Evolutionary conservation across 2,797 vertebrate genomes (phyloP).

Genomic region (Myotis vivesi): DNA sequence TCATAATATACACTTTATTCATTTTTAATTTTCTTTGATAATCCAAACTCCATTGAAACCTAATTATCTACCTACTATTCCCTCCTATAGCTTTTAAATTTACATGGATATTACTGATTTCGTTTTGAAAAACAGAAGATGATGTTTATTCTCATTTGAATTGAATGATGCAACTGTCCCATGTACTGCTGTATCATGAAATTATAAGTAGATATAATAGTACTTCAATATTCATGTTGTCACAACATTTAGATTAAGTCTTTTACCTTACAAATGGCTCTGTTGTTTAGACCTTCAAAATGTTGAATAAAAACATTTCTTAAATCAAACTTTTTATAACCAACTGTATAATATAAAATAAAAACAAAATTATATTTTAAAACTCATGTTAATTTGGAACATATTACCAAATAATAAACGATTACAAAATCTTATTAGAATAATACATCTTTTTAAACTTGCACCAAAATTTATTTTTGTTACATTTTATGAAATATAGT

Average conservation of each 20-base stretch:
- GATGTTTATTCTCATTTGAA: neutral
- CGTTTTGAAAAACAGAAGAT: slow-evolving; percentile 27
- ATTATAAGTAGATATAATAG: neutral
- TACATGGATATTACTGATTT: neutral
- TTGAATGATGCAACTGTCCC: neutral
- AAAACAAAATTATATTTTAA: slow-evolving; percentile 32
- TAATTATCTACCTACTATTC: neutral
- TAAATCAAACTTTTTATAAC: slow-evolving; percentile 22
- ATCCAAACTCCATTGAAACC: neutral
- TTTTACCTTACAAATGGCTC: slow-evolving; percentile 14
- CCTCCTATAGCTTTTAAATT: neutral
- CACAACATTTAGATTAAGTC: neutral
- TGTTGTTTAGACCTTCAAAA: slow-evolving; percentile 11
- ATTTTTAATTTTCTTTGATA: slow-evolving; percentile 8
- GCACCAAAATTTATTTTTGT: slow-evolving; percentile 35
- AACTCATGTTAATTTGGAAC: slow-evolving; percentile 35
- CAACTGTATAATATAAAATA: slow-evolving; percentile 24
- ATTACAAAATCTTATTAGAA: slow-evolving; percentile 6
- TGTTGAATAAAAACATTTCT: slow-evolving; percentile 20
- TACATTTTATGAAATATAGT: slow-evolving; percentile 9
- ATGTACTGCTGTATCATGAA: neutral
- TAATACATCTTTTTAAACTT: slow-evolving; percentile 35
- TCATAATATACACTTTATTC: neutral
- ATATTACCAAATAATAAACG: slow-evolving; percentile 9
- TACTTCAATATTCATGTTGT: neutral